A percentile compares a stretch with the other conserved stretches of the same genome.
These are phyloP conservation scores for Palythoa grandiflora DNA, from an alignment of 92 coral and sea anemone species.

Conservation along the genomic window DNA sequence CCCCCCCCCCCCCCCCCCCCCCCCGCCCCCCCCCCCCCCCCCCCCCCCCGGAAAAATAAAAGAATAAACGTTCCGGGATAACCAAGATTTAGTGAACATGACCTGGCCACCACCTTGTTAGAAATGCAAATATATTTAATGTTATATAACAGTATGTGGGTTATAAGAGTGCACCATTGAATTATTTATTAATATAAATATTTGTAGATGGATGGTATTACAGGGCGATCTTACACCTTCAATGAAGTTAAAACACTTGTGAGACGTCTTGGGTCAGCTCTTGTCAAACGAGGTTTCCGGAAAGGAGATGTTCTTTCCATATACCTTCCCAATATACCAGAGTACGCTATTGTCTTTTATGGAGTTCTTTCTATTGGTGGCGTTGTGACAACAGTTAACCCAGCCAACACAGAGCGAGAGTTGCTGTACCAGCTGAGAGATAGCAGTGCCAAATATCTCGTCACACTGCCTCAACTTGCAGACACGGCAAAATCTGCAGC, in stretches of 20 bases:
- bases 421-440: slow-evolving; percentile 75
- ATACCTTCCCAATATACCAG: slow-evolving; percentile 76
- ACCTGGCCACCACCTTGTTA: too few relatives aligned
- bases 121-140: too few relatives aligned
- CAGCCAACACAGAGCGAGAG: slow-evolving; percentile 73
- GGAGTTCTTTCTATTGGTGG: slow-evolving; percentile 84
- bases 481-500: slow-evolving; percentile 79
- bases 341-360: slow-evolving; percentile 75
- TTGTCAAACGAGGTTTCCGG: slow-evolving; percentile 77
- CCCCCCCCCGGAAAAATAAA: too few relatives aligned
- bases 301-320: slow-evolving; percentile 78
- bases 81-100: too few relatives aligned
- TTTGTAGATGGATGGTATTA: slow-evolving; percentile 61
- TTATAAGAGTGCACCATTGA: too few relatives aligned
- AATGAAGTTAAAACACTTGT: slow-evolving; percentile 63
- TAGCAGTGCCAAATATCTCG: slow-evolving; percentile 72
- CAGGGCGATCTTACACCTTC: slow-evolving; percentile 84
- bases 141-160: too few relatives aligned
- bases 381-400: slow-evolving; percentile 70
- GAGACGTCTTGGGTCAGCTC: slow-evolving; percentile 79
- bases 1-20: too few relatives aligned
- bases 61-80: too few relatives aligned
- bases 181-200: too few relatives aligned
- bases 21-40: too few relatives aligned
- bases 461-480: slow-evolving; percentile 77